Base-by-base conservation (phyloP, 2,888 invertebrate species). In the Helleia helle region DNA sequence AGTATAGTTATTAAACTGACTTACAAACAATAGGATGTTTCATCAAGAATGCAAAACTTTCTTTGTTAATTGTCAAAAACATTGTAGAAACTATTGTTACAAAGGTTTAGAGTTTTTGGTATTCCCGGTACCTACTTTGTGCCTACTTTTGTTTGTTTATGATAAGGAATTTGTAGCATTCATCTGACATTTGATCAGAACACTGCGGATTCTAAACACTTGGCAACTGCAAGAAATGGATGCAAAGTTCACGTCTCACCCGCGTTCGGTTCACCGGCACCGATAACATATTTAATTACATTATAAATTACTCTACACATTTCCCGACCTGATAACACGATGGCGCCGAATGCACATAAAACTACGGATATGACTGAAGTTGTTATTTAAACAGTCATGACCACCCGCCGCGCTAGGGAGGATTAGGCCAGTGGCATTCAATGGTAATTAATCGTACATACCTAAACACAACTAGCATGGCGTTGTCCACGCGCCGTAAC, bases 391-490 rank as follows among this genome's bases (percentile, higher is more conserved):
- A 36, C 25, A 41, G 36, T 42, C 30, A 22, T 12, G 42, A 27
- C 28, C 38, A 36, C 29, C 27, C 26, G 42, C 42, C 38, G 30
- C 24, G 39, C 12, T 24, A 12, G 30, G 15, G 24, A 40, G 40
- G 30, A 42, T 38, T 31, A 67, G 76, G 74, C 71, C 74, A 71
- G 58, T 71, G 79, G 77, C 77, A 73, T 65, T 65, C 72, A 73
- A 79, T 77, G 76, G 71, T 76, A 80, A 80, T 81, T 79, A 80
- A 80, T 76, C 73, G 68, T 59, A 80, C 83, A 77, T 84, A 84
- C 84, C 84, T 84, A 83, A 81, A 80, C 72, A 71, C 66, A 63
- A 64, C 66, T 66, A 65, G 71, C 80, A 81, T 80, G 71, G 79
- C 75, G 73, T 65, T 65, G 60, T 68, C 69, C 71, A 71, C 71